Evolutionary conservation across 2,797 vertebrate species (phyloP), one percentile per base, ranked within the genome.

Genomic region (Petrocephalus schoutedeni): DNA sequence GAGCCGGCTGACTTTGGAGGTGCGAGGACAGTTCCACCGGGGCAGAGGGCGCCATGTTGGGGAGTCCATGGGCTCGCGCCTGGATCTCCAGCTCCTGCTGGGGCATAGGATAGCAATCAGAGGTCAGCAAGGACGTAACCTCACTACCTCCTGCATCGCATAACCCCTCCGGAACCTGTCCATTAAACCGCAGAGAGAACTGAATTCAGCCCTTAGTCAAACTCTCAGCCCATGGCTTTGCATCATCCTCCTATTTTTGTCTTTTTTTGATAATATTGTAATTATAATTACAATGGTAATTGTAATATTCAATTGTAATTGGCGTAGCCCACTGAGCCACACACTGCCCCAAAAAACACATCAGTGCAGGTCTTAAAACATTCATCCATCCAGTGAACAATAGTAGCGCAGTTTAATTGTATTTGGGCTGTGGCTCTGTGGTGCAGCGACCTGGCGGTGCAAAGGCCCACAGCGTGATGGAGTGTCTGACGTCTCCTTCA

Each of bases 1-100:
- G 95, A 10, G 83, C 85, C 10, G 90, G 89, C 57, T 95, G 97
- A 92, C 97, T 98, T 89, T 96, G 93, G 92, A 97, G 93, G n/a
- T 97, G 96, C 21, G 96, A 93, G 87, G 96, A 95, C 51, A 97
- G 92, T 88, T 98, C 97, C 0, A 93, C 93, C 0, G 95, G 89
- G 0, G 96, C 93, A 88, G 96, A 93, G 88, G 96, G 92, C 1
- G 93, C 89, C 94, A 97, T 94, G 91, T 93, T 94, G 59, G 97
- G 97, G 85, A 99, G 95, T 85, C 98, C 98, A 0, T 99, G 98
- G 45, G 97, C 97, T 88, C 96, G 96, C 1, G 98, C 98, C 91
- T 99, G 98, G 90, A 98, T 98, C 95, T 99, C 98, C 89, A 99
- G 94, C 92, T 99, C 98, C 98, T 99, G 94, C 12, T 9, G 57